phyloP scores from a whole-genome alignment of 1,140 invertebrate genomes.

The Gonioctena quinquepunctata region DNA sequence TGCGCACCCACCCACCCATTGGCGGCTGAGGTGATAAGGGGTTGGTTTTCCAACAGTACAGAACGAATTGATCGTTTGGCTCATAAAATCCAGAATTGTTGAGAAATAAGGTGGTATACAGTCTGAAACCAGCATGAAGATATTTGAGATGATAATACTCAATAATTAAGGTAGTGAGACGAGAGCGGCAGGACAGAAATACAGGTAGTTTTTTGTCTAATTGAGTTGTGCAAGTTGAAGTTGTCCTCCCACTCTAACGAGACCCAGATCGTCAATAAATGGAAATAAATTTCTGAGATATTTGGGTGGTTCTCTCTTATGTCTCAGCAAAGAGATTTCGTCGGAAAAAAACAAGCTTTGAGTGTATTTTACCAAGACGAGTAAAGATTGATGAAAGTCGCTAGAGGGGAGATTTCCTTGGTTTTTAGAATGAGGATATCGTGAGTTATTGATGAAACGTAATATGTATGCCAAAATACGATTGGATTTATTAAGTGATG shows the following conservation, averaged over 20 bases:
- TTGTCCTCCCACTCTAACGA: conserved; percentile 1
- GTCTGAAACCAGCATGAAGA: conserved; percentile 29
- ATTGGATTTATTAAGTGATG: too few relatives aligned
- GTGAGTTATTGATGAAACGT: too few relatives aligned
- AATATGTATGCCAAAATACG: too few relatives aligned
- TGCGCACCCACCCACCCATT: conserved; percentile 29
- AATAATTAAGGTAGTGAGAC: conserved; percentile 22
- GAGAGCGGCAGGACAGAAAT: not conserved
- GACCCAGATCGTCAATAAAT: not conserved
- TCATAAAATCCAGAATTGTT: conserved; percentile 16
- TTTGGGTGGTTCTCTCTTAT: too few relatives aligned
- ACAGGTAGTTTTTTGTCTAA: not conserved
- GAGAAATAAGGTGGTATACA: conserved; percentile 11
- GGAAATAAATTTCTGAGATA: not conserved
- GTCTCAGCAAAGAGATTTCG: too few relatives aligned
- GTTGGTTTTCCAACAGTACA: conserved; percentile 9
- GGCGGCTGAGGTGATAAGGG: conserved; percentile 2
- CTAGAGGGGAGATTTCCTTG: too few relatives aligned
- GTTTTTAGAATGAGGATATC: too few relatives aligned
- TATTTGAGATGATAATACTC: conserved; percentile 5
- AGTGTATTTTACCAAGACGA: too few relatives aligned
- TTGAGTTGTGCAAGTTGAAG: not conserved
- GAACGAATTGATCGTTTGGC: not conserved
- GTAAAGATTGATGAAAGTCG: too few relatives aligned
- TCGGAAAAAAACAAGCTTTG: too few relatives aligned